phyloP scores from a whole-genome alignment of 2,888 invertebrate species.

The Troilus luridus region DNA sequence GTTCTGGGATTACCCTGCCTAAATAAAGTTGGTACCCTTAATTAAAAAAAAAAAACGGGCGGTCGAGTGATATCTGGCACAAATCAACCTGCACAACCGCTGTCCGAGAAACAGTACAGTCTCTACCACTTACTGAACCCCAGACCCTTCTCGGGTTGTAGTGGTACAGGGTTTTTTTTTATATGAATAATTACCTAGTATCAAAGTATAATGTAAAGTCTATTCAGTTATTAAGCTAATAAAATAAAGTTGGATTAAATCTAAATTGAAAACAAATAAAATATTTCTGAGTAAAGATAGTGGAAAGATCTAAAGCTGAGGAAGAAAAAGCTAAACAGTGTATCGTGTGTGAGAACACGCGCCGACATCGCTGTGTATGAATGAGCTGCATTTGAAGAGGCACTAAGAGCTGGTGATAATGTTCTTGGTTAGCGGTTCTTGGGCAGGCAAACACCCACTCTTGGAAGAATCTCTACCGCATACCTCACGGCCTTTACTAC shows the following conservation, averaged over 20 bases:
- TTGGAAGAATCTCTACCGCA: neutral
- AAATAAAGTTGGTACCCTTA: too few species aligned
- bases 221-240: neutral
- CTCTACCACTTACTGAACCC: too few species aligned
- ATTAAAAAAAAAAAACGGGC: too few species aligned
- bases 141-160: too few species aligned
- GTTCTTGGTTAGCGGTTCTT: neutral
- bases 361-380: neutral
- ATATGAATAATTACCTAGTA: neutral
- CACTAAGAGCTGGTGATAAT: slow-evolving; percentile 38
- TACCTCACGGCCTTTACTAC: neutral
- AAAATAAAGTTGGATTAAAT: neutral
- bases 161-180: too few species aligned
- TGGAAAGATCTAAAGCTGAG: neutral
- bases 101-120: too few species aligned
- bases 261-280: neutral
- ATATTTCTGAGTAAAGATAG: neutral
- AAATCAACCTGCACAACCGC: too few species aligned
- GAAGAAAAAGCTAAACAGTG: neutral
- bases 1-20: too few species aligned
- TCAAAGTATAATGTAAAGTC: neutral
- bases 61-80: too few species aligned
- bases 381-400: slow-evolving; percentile 46
- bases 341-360: slow-evolving; percentile 1
- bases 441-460: neutral